Base-by-base conservation (phyloP, 2,888 invertebrate genomes). In the Galeopsomyia nigrocyanea region DNA sequence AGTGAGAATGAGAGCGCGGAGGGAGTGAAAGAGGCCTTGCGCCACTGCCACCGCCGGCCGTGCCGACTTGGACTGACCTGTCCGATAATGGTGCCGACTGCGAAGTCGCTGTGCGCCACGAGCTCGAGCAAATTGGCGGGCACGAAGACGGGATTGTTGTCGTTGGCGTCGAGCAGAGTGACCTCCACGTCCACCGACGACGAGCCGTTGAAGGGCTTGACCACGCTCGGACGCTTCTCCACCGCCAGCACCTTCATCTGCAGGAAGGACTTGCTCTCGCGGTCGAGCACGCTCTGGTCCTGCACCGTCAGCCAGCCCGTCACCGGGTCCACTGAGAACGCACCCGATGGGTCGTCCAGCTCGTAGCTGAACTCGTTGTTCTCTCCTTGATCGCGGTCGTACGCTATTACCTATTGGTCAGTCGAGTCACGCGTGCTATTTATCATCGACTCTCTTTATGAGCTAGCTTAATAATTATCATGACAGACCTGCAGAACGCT, bases 301-400 rank as follows among this genome's bases (percentile, higher is more conserved):
- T 91, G 89, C 16, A 96, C 96, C 16, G 95, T 95, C 19, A 96
- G 89, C 95, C 96, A 96, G 0, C 96, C 96, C 9, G 92, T 91
- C 78, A 91, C 89, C 0, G 93, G 89, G 73, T 96, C 95, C 63
- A 96, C 92, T 6, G 91, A 90, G 82, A 96, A 96, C 0, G 95
- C 95, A 2, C 92, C 93, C 19, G 90, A 90, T 0, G 91, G 90
- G 79, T 94, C 93, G 50, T 90, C 91, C 3, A 96, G 88, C 78
- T 93, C 92, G 84, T 94, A 96, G 0, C 90, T 90, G 80, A 96
- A 96, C 80, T 94, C 93, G 0, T 93, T 93, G 82, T 96, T 96
- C 75, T 95, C 95, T 0, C 93, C 95, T 87, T 94, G 94, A 83
- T 95, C 95, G 64, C 90, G 91, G 82, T 96, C 95, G 0, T 90